Percentiles rank a stretch among this genome's conserved stretches.
These are phyloP conservation scores for Melieria picta DNA, from an alignment of 2,888 invertebrate genomes.

Conservation along the genomic window DNA sequence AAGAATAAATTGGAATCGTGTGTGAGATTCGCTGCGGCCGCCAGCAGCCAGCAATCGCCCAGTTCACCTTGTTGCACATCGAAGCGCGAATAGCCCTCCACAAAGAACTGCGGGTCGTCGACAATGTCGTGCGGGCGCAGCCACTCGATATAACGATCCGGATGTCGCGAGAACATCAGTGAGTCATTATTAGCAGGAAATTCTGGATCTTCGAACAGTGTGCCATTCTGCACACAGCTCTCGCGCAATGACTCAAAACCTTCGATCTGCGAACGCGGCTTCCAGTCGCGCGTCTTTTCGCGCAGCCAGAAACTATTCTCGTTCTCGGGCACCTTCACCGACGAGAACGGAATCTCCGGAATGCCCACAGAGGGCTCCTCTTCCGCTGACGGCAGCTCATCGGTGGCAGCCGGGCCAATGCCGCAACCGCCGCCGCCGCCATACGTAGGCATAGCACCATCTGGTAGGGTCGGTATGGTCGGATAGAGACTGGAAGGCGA, in stretches of 20 bases:
- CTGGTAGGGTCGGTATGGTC: constrained; percentile 45
- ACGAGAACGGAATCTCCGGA: constrained; percentile 58
- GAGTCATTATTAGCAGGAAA: constrained; percentile 86
- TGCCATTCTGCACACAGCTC: constrained; percentile 76
- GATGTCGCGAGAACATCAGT: constrained; percentile 84
- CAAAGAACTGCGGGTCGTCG: constrained; percentile 88
- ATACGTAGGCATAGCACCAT: constrained; percentile 46
- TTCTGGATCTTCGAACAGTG: constrained; percentile 90
- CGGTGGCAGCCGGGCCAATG: constrained; percentile 50
- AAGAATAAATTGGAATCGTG: constrained; percentile 86
- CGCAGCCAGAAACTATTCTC: constrained; percentile 72
- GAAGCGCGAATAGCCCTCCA: constrained; percentile 95
- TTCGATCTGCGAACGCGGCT: constrained; percentile 68
- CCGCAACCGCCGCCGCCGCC: constrained; percentile 36
- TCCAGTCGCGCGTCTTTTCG: constrained; percentile 74
- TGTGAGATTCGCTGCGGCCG: constrained; percentile 94
- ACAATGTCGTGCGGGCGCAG: constrained; percentile 89
- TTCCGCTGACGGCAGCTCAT: constrained; percentile 50
- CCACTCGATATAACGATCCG: constrained; percentile 91
- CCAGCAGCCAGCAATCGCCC: constrained; percentile 96
- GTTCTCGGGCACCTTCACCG: constrained; percentile 61
- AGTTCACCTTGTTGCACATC: constrained; percentile 98
- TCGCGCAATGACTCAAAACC: constrained; percentile 71
- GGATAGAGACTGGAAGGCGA: constrained; percentile 43
- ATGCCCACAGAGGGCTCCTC: constrained; percentile 58